Evolutionary conservation across 2,113 vertebrate species (phyloP).

Genomic region (Corythaixoides concolor): DNA sequence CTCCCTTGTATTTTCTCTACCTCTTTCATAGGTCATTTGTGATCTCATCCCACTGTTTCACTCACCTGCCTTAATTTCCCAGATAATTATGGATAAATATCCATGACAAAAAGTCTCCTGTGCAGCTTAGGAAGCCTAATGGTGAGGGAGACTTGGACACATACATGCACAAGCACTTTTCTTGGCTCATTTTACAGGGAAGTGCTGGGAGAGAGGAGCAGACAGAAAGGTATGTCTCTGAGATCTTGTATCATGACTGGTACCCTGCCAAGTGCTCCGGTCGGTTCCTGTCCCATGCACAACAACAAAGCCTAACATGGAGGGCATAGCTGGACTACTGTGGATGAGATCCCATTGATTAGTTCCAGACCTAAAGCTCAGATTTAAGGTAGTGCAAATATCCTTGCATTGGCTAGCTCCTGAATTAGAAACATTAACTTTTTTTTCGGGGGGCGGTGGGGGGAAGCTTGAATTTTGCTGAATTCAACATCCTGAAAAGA

Average conservation of each 20-base stretch:
- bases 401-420: not conserved
- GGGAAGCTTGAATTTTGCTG: not conserved
- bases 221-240: not conserved
- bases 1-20: not conserved
- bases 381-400: not conserved
- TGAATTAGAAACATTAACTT: not conserved
- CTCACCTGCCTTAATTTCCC: not conserved
- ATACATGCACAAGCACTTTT: not conserved
- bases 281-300: not conserved
- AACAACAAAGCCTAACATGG: fast-evolving
- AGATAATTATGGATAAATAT: not conserved
- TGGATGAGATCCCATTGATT: not conserved
- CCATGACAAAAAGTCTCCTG: fast-evolving
- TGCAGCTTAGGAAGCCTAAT: not conserved
- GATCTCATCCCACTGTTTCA: not conserved
- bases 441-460: no score
- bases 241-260: not conserved
- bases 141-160: fast-evolving
- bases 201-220: not conserved
- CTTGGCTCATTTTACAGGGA: not conserved
- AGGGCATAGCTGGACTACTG: not conserved
- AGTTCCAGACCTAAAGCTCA: not conserved
- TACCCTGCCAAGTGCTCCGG: not conserved
- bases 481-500: not conserved
- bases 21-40: not conserved